Percentiles rank a stretch among this genome's conserved stretches.
Evolutionary conservation across 2,797 vertebrate genomes (phyloP).

Genomic region (Botia kubotai): DNA sequence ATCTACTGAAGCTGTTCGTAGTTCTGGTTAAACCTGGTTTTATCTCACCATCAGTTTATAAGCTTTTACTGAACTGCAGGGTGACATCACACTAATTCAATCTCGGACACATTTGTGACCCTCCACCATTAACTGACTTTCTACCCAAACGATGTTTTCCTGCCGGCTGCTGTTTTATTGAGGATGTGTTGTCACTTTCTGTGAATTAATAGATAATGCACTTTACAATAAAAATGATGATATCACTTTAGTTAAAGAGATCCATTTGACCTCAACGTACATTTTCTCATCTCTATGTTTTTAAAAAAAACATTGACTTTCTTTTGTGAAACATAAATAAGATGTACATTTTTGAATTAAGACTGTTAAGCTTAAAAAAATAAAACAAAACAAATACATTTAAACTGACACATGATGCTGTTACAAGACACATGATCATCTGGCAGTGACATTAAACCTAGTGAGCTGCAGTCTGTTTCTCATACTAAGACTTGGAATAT

Average conservation of each 20-base stretch:
- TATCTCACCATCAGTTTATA: too few species aligned
- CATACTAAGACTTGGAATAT: background rate
- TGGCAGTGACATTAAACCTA: background rate
- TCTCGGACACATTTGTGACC: background rate
- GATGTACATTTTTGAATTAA: too few species aligned
- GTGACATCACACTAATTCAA: background rate
- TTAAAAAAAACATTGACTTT: too few species aligned
- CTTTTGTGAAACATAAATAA: too few species aligned
- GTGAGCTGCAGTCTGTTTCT: background rate
- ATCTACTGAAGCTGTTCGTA: conserved; percentile 41
- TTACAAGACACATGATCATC: background rate
- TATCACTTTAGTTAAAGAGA: too few species aligned
- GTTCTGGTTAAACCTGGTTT: too few species aligned
- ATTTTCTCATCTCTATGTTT: too few species aligned
- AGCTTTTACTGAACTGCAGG: conserved; percentile 64
- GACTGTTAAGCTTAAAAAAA: too few species aligned
- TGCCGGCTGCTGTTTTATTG: background rate
- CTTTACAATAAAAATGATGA: too few species aligned
- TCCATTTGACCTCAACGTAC: too few species aligned
- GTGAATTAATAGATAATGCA: background rate
- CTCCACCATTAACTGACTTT: background rate
- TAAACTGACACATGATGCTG: too few species aligned
- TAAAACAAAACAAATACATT: too few species aligned
- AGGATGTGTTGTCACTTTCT: background rate
- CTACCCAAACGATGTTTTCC: background rate